These are phyloP conservation scores for Odontophorus gujanensis DNA, from an alignment of 2,113 vertebrate genomes.

Conservation along the genomic window DNA sequence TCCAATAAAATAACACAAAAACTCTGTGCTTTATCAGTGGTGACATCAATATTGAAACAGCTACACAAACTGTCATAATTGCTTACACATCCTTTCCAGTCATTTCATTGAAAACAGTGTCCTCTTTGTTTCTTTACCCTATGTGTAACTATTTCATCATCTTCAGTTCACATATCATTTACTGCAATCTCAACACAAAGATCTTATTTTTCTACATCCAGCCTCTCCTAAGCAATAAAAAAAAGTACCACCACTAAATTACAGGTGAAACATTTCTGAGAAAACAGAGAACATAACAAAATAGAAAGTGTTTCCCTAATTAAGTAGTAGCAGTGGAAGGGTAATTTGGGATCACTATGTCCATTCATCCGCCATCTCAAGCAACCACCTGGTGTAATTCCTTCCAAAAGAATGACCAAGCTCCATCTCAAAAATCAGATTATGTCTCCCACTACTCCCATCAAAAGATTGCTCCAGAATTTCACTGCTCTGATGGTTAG, in stretches of 20 bases:
- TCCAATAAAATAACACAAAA: conserved; percentile 14
- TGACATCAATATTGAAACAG: conserved; percentile 42
- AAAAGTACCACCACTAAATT: conserved; percentile 16
- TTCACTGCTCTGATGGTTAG: neutral
- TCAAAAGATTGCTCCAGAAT: neutral
- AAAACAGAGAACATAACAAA: conserved; percentile 29
- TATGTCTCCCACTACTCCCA: neutral
- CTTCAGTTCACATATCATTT: conserved; percentile 28
- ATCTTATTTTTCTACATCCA: neutral
- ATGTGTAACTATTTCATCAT: conserved; percentile 27
- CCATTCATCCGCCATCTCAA: neutral
- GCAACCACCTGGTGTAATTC: neutral
- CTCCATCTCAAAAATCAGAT: neutral
- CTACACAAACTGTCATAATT: conserved; percentile 27
- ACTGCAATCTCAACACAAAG: conserved; percentile 15
- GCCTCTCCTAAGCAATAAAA: conserved; percentile 12
- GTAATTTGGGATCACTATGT: neutral
- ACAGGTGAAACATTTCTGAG: conserved; percentile 8
- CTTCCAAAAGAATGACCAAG: neutral
- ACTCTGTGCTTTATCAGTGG: conserved; percentile 27
- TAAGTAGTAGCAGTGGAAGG: neutral
- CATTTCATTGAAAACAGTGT: conserved; percentile 9
- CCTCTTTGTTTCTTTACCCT: conserved; percentile 23
- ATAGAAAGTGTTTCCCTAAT: neutral
- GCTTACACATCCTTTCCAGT: conserved; percentile 36